A percentile compares a stretch with the other conserved stretches of the same genome.
Conservation (phyloP, 2,797 vertebrate species). For the Chaunax sp. region DNA sequence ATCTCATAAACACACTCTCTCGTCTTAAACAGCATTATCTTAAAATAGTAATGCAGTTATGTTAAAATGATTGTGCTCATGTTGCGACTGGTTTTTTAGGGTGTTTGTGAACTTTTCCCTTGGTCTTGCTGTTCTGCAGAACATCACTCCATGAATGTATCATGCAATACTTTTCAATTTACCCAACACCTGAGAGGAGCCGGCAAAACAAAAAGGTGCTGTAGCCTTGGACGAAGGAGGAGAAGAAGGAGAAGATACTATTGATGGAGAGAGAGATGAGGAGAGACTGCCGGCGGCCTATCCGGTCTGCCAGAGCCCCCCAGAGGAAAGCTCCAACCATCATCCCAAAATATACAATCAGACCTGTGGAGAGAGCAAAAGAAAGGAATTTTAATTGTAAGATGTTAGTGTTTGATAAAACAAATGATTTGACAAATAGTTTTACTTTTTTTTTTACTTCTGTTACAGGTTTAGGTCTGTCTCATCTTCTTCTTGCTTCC, state of each 20-base stretch:
- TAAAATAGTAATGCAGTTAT: too few species aligned
- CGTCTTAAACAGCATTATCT: too few species aligned
- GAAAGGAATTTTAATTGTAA: background rate
- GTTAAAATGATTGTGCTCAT: background rate
- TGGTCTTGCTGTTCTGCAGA: too few species aligned
- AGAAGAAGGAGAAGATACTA: constrained; percentile 98
- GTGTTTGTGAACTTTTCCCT: too few species aligned
- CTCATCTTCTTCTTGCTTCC: background rate
- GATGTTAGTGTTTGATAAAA: background rate
- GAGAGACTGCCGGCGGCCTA: constrained; percentile 95
- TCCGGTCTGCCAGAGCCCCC: constrained; percentile 94
- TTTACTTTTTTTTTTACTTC: background rate
- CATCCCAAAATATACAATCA: constrained; percentile 98
- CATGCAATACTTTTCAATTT: constrained; percentile 49
- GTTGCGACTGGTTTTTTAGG: too few species aligned
- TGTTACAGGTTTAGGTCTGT: background rate
- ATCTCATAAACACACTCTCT: too few species aligned
- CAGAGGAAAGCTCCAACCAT: constrained; percentile 98
- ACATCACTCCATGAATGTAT: too few species aligned
- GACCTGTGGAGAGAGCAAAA: constrained; percentile 80
- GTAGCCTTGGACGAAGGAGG: constrained; percentile 98
- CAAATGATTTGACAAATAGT: background rate
- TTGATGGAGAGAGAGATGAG: constrained; percentile 98
- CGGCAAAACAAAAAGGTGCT: constrained; percentile 98
- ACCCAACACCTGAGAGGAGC: constrained; percentile 97